Evolutionary conservation across 2,797 vertebrate species (phyloP).

Genomic region (Falco columbarius): DNA sequence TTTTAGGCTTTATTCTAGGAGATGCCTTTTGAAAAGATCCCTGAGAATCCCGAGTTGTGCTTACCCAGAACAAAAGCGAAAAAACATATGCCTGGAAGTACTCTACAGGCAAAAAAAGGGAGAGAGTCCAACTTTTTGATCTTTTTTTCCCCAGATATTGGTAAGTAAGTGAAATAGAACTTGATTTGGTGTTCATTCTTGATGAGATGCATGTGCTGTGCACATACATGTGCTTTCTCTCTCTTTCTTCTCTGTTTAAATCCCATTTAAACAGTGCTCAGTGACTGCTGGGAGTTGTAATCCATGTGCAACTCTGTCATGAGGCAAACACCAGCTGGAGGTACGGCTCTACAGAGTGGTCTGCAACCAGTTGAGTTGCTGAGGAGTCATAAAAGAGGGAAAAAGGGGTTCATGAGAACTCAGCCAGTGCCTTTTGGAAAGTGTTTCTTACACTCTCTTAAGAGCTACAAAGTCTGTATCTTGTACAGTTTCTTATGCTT

Average conservation of each 20-base stretch:
- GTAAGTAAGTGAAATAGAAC: not conserved
- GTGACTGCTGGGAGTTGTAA: slow-evolving; percentile 35
- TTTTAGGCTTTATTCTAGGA: not conserved
- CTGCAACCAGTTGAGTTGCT: not conserved
- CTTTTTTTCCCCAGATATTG: not conserved
- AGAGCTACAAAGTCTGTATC: not conserved
- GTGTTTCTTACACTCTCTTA: slow-evolving; percentile 17
- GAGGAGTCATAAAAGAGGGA: slow-evolving; percentile 1
- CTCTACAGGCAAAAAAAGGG: not conserved
- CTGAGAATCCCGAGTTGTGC: not conserved
- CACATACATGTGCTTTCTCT: slow-evolving; percentile 4
- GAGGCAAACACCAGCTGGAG: slow-evolving; percentile 44
- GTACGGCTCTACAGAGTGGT: not conserved
- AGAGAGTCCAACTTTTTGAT: not conserved
- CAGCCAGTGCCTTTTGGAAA: slow-evolving; percentile 34
- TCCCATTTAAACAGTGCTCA: slow-evolving; percentile 28
- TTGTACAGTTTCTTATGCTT: not conserved
- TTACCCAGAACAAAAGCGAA: not conserved
- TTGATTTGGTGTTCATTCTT: slow-evolving; percentile 14
- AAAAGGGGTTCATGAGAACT: not conserved
- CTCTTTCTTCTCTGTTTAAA: slow-evolving; percentile 43
- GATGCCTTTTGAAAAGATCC: not conserved
- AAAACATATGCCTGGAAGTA: not conserved
- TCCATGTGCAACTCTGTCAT: slow-evolving; percentile 22
- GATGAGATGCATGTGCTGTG: not conserved